A percentile compares a stretch with the other conserved stretches of the same genome.
These are phyloP conservation scores for Nannoperca obscura DNA, from an alignment of 2,797 vertebrate species.

Conservation along the genomic window DNA sequence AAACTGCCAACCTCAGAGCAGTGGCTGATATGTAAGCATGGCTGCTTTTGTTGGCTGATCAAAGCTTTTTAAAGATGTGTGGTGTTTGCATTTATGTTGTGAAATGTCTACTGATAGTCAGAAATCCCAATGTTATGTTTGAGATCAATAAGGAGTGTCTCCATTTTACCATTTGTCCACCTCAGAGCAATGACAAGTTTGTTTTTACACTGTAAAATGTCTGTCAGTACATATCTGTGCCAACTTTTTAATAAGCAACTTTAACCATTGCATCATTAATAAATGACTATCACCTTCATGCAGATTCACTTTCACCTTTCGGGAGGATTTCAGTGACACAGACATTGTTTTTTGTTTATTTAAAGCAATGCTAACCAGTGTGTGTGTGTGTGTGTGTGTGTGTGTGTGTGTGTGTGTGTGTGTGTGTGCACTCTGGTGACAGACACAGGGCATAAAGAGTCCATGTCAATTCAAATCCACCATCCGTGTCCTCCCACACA, in stretches of 20 bases:
- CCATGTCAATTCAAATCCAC: neutral
- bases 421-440: neutral
- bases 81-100: neutral
- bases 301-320: too few species aligned
- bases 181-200: neutral
- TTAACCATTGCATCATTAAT: neutral
- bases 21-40: neutral
- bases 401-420: neutral
- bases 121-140: neutral
- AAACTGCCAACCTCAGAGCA: neutral
- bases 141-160: too few species aligned
- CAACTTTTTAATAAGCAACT: neutral
- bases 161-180: slow-evolving; percentile 4
- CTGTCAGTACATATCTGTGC: neutral
- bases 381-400: neutral
- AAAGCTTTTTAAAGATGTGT: neutral
- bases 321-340: neutral
- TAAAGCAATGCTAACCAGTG: too few species aligned
- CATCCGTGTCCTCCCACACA: neutral
- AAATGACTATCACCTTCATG: neutral
- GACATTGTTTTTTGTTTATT: too few species aligned
- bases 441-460: neutral
- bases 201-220: neutral
- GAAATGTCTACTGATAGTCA: neutral
- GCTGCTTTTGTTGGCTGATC: too few species aligned